Conservation (phyloP, 2,888 invertebrate genomes). For the Scotopteryx bipunctaria region DNA sequence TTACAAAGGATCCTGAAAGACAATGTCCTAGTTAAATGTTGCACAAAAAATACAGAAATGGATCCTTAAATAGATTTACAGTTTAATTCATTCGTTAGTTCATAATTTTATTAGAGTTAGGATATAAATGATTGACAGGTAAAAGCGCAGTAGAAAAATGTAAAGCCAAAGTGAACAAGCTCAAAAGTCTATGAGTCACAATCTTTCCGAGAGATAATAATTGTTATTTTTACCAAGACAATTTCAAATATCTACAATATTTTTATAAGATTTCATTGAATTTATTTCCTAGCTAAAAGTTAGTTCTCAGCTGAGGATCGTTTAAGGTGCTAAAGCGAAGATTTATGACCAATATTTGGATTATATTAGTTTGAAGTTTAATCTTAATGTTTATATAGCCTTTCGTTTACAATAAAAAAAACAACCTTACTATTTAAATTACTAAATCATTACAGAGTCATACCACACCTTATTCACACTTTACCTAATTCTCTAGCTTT, state of each 20-base stretch:
- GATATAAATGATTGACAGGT: conserved; percentile 64
- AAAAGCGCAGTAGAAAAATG: conserved; percentile 72
- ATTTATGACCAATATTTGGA: conserved; percentile 65
- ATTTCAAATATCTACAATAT: conserved; percentile 34
- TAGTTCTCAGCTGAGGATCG: conserved; percentile 59
- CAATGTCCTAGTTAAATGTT: not conserved
- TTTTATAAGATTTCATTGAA: conserved; percentile 37
- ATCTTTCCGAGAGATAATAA: conserved; percentile 30
- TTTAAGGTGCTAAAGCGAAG: conserved; percentile 71
- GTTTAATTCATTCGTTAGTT: not conserved
- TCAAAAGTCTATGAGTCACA: conserved; percentile 63
- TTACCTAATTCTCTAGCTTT: conserved; percentile 35
- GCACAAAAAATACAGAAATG: not conserved
- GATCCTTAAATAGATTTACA: not conserved
- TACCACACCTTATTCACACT: conserved; percentile 50
- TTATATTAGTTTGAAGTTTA: conserved; percentile 56
- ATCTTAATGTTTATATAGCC: conserved; percentile 29
- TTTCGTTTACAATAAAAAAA: conserved; percentile 53
- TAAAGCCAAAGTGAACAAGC: conserved; percentile 78
- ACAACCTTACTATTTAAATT: conserved; percentile 47
- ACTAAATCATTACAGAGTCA: conserved; percentile 43
- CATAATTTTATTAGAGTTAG: conserved; percentile 3
- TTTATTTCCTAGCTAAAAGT: conserved; percentile 64
- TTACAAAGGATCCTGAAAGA: not conserved
- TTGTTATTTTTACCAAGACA: conserved; percentile 29